Base-by-base conservation (phyloP, 2,797 vertebrate species). In the Sebastes steindachneri region DNA sequence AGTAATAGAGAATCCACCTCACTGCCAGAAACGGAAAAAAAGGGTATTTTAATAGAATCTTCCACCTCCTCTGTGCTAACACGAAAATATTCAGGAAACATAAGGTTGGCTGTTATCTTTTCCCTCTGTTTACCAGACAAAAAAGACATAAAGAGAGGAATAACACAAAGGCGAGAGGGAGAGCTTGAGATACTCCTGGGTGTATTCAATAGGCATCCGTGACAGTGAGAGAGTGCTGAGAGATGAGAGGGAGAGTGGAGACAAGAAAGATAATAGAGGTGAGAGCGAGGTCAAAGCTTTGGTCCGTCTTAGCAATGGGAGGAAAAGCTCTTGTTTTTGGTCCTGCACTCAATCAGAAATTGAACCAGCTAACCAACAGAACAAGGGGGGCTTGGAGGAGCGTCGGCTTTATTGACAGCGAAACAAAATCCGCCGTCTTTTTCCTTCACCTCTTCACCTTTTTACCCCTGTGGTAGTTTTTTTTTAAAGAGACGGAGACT, bases 261-360 rank as follows among this genome's bases (percentile, higher is more conserved):
- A 91, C 85, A 63, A 78, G 89, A 29, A 82, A 92, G 92, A 93
- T 94, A 94, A 94, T 94, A 84, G 94, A 95, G 93, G 93, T 95
- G 91, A 93, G 88, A 54, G 82, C 66, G 79, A 92, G 94, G 94
- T 93, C 93, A 90, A 58, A 86, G 89, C 92, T 89, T 79, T 37
- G 84, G 86, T 89, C 87, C 9, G 29, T 86, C 83, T 88, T 65
- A 45, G 88, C 82, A 59, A 68, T 79, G 86, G 88, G 88, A 87
- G 90, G 90, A 84, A 91, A 86, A 91, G 84, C 89, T 90, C 86
- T 88, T 91, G 91, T 92, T 91, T 93, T 94, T 82, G 85, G 80
- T 86, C 80, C 79, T 54, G 79, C 87, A 75, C 89, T 90, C 90
- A 88, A 88, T 93, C 91, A 87, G 87, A 90, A 89, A 88, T 75